Percentiles rank a stretch among this genome's conserved stretches.
Conservation (phyloP, 1,140 invertebrate genomes). For the Mesaphorura yosii region DNA sequence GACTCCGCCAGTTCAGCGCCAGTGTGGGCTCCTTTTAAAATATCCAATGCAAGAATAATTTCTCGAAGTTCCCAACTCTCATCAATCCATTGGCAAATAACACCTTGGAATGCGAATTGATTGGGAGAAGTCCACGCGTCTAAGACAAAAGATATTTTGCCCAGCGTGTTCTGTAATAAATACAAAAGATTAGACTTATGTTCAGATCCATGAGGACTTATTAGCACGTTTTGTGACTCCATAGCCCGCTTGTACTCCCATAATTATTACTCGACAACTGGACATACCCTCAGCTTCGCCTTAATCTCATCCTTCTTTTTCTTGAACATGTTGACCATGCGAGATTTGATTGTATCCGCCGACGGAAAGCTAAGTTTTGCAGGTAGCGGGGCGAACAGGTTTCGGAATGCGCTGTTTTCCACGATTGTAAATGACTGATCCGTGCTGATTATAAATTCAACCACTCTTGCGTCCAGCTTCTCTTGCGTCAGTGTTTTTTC, state of each 20-base stretch:
- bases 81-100: neutral
- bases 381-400: neutral
- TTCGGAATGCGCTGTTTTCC: neutral
- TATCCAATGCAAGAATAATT: neutral
- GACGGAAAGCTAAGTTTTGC: neutral
- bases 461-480: neutral
- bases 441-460: neutral
- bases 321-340: neutral
- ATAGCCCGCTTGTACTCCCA: neutral
- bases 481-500: constrained; percentile 6
- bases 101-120: neutral
- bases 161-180: neutral
- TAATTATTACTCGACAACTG: neutral
- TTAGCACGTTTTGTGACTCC: neutral
- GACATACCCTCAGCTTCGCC: neutral
- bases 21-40: neutral
- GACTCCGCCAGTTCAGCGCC: neutral
- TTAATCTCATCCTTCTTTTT: neutral
- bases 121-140: constrained; percentile 9
- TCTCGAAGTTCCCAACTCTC: neutral
- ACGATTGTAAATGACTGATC: constrained; percentile 8
- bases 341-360: neutral
- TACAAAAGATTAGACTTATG: neutral
- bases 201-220: too few relatives aligned
- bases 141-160: constrained; percentile 6